These are phyloP conservation scores for Gorsachius magnificus DNA, from an alignment of 2,797 vertebrate species.

Conservation along the genomic window DNA sequence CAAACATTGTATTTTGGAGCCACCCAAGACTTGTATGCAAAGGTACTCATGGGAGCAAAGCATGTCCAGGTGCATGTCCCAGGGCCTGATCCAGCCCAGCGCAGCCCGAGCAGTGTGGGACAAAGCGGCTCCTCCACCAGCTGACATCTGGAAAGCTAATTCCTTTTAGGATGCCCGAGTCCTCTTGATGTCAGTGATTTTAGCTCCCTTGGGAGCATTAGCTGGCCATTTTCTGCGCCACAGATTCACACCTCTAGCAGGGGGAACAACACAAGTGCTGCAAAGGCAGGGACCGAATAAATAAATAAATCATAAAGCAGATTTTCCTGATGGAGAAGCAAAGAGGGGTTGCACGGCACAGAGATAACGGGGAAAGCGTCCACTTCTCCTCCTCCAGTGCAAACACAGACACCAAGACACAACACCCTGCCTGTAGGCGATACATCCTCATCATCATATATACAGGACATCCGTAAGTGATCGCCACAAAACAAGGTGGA, in stretches of 20 bases:
- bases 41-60: not conserved
- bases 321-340: not conserved
- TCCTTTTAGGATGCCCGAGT: not conserved
- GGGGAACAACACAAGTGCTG: not conserved
- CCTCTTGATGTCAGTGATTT: not conserved
- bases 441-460: not conserved
- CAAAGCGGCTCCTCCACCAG: not conserved
- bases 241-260: not conserved
- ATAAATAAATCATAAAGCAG: not conserved
- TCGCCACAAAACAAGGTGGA: not conserved
- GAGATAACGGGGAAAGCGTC: not conserved
- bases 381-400: not conserved
- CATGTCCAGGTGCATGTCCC: not conserved
- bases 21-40: not conserved
- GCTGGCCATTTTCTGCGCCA: fast-evolving
- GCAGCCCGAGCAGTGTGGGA: not conserved
- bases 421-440: not conserved
- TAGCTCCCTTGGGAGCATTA: not conserved
- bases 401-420: not conserved
- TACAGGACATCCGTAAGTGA: not conserved
- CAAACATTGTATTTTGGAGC: not conserved
- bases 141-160: not conserved
- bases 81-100: not conserved
- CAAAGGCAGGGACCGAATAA: not conserved
- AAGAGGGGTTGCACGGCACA: not conserved